Percentiles rank a stretch among this genome's conserved stretches.
Evolutionary conservation across 1,140 invertebrate species (phyloP).

Genomic region (Steinernema khuongi): DNA sequence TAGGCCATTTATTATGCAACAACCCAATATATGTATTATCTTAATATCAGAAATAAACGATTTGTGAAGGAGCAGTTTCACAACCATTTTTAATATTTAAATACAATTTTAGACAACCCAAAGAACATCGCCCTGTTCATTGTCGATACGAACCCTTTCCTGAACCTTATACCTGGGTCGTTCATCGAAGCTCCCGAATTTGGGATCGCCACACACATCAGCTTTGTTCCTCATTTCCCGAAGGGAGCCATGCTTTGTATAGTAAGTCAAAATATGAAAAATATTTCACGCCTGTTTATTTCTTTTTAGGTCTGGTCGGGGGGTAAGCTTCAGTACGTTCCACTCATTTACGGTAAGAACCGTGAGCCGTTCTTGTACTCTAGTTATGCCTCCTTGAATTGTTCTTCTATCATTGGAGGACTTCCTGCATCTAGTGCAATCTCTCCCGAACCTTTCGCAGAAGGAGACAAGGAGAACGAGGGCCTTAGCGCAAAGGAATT

Average conservation of each 20-base stretch:
- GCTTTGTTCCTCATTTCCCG: not conserved
- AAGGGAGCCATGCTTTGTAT: not conserved
- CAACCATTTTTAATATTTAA: not conserved
- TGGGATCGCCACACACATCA: not conserved
- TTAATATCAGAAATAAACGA: too few relatives aligned
- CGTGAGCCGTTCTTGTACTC: not conserved
- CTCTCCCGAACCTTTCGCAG: not conserved
- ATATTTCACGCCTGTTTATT: not conserved
- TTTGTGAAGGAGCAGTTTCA: too few relatives aligned
- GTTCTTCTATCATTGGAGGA: not conserved
- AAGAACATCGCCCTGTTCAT: not conserved
- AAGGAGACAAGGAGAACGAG: not conserved
- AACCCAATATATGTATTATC: too few relatives aligned
- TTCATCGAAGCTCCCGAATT: not conserved
- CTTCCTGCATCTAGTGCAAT: not conserved
- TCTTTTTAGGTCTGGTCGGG: slow-evolving; percentile 1
- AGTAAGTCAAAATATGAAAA: not conserved
- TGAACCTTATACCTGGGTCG: not conserved
- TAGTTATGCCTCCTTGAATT: not conserved
- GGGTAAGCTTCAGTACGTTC: not conserved
- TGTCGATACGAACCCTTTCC: not conserved
- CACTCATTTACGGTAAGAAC: not conserved
- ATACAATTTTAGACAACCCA: slow-evolving; percentile 11
- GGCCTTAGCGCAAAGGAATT: not conserved
- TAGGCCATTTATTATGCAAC: too few relatives aligned